Conservation (phyloP, 2,113 vertebrate species). For the Bucco capensis region DNA sequence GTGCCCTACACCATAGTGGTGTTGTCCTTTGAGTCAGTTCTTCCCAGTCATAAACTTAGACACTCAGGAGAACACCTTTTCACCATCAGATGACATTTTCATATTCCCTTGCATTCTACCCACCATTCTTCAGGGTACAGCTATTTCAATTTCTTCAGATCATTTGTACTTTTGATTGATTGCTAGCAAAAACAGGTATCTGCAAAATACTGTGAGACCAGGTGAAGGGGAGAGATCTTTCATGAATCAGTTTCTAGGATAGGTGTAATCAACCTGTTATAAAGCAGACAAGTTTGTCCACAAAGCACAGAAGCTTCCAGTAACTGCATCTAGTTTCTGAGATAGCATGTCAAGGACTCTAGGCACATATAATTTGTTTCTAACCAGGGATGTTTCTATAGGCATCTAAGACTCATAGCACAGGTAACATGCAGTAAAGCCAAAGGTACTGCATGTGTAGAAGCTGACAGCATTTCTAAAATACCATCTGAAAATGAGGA, state of each 20-base stretch:
- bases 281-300: not conserved
- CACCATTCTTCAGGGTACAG: not conserved
- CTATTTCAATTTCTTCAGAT: not conserved
- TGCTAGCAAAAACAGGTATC: not conserved
- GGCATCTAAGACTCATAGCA: not conserved
- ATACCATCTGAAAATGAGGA: not conserved
- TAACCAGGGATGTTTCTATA: not conserved
- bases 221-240: not conserved
- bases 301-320: not conserved
- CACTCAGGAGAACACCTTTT: not conserved
- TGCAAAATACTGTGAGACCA: not conserved
- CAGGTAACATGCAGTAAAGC: not conserved
- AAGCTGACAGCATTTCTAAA: constrained; percentile 7
- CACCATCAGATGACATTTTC: not conserved
- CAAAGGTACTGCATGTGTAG: not conserved
- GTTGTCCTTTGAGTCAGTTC: not conserved
- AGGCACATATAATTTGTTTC: not conserved
- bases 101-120: not conserved
- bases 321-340: not conserved
- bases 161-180: not conserved
- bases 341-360: not conserved
- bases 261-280: not conserved
- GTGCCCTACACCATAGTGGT: not conserved
- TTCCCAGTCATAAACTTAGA: not conserved
- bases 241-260: not conserved